Evolutionary conservation across 2,888 invertebrate species (phyloP), one percentile per base, ranked within the genome.

Genomic region (Scaptomyza cyrtandrae): DNA sequence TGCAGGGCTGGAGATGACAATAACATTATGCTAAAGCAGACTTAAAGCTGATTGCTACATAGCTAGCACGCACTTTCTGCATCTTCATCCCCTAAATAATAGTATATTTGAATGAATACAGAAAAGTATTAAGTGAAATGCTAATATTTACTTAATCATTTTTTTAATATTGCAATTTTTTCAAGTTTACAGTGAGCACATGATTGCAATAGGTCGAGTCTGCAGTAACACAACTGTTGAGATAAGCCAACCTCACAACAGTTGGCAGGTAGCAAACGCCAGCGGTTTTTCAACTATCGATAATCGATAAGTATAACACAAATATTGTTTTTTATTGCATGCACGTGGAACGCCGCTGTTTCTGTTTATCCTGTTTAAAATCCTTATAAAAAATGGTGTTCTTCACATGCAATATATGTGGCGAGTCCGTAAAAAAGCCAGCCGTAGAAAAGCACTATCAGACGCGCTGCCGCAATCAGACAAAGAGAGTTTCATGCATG

Each of bases 341-440:
- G 77, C 75, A 75, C 75, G 75, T 75, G 75, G 71, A 27, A 52
- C 14, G 10, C 14, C 27, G 4, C 33, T 29, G 57, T 55, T 19
- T 60, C 54, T 59, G 24, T 52, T 33, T 45, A 27, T 60, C 33
- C 35, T 19, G 13, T 41, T 52, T 3, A 33, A 46, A 48, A 37
- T 29, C 1, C 13, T 54, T 49, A n/a, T n/a, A n/a, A 14, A 56
- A 14, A 66, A 99, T 99, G 99, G 99, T 99, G 45, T 96, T 97
- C 57, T 99, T 99, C 91, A 97, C 96, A 11, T 99, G 99, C 91
- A 96, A 96, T 84, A 94, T 95, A 79, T 99, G 99, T 91, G 98
- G 98, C 0, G 97, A 97, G 69, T 95, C 97, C 41, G 92, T 98
- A 37, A 97, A 98, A 91, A 99, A 99, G 90, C 96, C 97, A 29